Base-by-base conservation (phyloP, 2,888 invertebrate species). In the Dryocosmus kuriphilus region DNA sequence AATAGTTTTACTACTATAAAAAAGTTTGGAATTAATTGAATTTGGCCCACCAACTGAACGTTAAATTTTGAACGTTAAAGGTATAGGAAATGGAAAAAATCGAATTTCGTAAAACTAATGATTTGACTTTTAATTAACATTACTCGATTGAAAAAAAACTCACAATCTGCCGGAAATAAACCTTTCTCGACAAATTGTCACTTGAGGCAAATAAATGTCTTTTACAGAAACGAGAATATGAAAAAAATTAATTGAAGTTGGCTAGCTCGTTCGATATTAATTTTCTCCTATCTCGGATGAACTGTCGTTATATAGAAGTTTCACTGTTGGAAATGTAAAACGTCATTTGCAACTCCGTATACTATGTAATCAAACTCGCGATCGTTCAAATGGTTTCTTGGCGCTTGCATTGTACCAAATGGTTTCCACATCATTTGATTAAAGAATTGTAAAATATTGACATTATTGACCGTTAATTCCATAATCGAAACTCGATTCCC, bases 301-400 rank as follows among this genome's bases (percentile, higher is more conserved):
- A 30, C 67, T 51, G 51, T 51, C 27, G 51, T 30, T 71, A 51
- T 51, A 67, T 51, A n/a, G 19, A 51, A 46, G 27, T 67, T 67
- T 67, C 67, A 67, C 24, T 67, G n/a, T 30, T 51, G 67, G 30
- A 67, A 67, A 67, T 19, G 51, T 79, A 74, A 65, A 76, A 82
- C 81, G 80, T 82, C 79, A 84, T 83, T 84, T 79, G 79, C 80
- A 76, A 85, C 80, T 79, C 81, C 73, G 77, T 71, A 65, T 65
- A 74, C 79, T 41, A 79, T 83, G 83, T 71, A 81, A 85, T 85
- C 80, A 80, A 79, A 51, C 77, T 73, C 77, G 74, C 67, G 67
- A 67, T 67, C 67, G 24, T 46, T 57, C 74, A 75, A 78, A 83
- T 79, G 79, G 32, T 79, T 82, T 82, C 76, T 65, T 73, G 51